phyloP scores from a whole-genome alignment of 1,140 invertebrate species.

The Penaeus vannamei region DNA sequence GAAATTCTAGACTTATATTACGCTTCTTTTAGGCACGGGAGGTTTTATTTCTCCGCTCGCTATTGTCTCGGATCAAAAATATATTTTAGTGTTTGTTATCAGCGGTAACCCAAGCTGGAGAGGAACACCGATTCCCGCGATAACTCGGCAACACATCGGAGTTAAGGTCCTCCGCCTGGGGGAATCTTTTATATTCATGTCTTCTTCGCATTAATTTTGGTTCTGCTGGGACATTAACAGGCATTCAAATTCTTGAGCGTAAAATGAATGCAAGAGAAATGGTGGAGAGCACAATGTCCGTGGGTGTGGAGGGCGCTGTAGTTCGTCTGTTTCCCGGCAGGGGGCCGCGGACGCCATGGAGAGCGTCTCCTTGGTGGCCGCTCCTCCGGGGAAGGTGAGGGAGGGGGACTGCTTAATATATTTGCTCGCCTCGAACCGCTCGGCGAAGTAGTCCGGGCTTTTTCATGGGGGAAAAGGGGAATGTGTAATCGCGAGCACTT shows the following conservation, averaged over 20 bases:
- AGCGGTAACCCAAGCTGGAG: slow-evolving; percentile 45
- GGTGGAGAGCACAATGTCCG: slow-evolving; percentile 39
- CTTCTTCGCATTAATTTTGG: slow-evolving; percentile 46
- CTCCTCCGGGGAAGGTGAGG: neutral
- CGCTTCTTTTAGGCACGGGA: slow-evolving; percentile 25
- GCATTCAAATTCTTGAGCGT: slow-evolving; percentile 47
- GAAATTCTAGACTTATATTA: slow-evolving; percentile 44
- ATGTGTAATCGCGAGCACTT: too few species aligned
- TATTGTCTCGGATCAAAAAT: slow-evolving; percentile 56
- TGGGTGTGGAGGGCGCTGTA: slow-evolving; percentile 55
- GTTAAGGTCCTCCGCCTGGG: neutral
- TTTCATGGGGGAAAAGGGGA: neutral
- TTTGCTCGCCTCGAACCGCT: slow-evolving; percentile 4
- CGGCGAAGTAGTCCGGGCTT: neutral
- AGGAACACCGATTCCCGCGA: slow-evolving; percentile 40
- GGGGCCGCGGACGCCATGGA: slow-evolving; percentile 40
- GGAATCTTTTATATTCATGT: slow-evolving; percentile 38
- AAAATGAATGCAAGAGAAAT: slow-evolving; percentile 49
- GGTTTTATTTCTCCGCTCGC: slow-evolving; percentile 38
- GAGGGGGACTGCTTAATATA: neutral
- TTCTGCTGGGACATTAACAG: slow-evolving; percentile 40
- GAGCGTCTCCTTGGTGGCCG: slow-evolving; percentile 40
- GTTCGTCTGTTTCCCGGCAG: slow-evolving; percentile 60
- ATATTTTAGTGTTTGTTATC: slow-evolving; percentile 62
- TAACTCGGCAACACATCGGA: slow-evolving; percentile 30